A percentile compares a stretch with the other conserved stretches of the same genome.
These are phyloP conservation scores for Elgonia sp. DNA, from an alignment of 2,888 invertebrate genomes.

Conservation along the genomic window DNA sequence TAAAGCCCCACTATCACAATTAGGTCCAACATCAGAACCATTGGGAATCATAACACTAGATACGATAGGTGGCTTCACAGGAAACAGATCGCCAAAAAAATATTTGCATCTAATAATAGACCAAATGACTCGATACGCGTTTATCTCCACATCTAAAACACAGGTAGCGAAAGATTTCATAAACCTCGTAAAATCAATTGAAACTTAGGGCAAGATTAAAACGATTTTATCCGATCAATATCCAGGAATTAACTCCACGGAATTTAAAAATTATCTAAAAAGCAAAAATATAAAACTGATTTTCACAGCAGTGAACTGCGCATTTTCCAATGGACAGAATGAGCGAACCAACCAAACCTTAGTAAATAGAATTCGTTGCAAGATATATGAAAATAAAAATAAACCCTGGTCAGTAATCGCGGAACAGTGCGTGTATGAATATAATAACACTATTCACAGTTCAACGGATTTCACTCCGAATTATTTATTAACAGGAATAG, in stretches of 20 bases:
- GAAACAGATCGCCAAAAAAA: no score
- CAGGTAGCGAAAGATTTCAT: no score
- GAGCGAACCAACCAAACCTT: constrained; percentile 16
- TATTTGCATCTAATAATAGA: no score
- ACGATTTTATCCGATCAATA: no score
- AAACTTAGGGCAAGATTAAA: no score
- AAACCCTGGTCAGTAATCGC: background rate
- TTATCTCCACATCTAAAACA: no score
- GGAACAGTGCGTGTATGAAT: background rate
- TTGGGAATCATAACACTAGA: no score
- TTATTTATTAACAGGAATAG: background rate
- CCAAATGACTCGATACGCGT: no score
- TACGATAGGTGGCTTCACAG: no score
- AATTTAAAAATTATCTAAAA: background rate
- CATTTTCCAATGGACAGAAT: constrained; percentile 17
- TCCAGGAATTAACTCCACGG: background rate
- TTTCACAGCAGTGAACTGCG: constrained; percentile 1
- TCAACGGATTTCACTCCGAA: background rate
- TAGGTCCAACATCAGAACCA: no score
- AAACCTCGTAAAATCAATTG: no score
- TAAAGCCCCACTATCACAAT: no score
- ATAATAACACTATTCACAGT: background rate
- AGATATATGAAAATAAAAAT: constrained; percentile 6
- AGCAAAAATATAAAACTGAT: background rate
- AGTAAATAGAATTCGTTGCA: constrained; percentile 23